phyloP scores from a whole-genome alignment of 2,797 vertebrate genomes.

The Ctenopoma multispine region DNA sequence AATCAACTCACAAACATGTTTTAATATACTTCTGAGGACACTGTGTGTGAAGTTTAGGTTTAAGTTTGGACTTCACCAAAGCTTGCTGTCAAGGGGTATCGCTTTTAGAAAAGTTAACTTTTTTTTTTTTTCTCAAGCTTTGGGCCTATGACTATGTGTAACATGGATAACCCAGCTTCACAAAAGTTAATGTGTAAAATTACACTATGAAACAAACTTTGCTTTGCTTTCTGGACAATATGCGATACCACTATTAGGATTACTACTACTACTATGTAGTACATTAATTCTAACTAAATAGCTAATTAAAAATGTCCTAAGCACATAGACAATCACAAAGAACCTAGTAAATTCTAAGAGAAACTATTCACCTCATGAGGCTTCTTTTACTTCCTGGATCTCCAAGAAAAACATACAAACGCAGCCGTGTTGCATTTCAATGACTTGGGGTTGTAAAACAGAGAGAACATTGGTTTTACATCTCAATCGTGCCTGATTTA shows the following conservation, averaged over 20 bases:
- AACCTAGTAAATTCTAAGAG: slow-evolving; percentile 21
- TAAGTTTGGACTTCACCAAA: too few relatives aligned
- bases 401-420: slow-evolving; percentile 64
- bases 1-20: background rate
- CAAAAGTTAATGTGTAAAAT: too few relatives aligned
- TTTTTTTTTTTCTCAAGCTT: too few relatives aligned
- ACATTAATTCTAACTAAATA: slow-evolving; percentile 12
- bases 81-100: too few relatives aligned
- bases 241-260: too few relatives aligned
- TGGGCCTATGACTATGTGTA: too few relatives aligned
- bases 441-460: slow-evolving; percentile 60
- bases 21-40: background rate
- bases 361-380: slow-evolving; percentile 24
- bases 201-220: too few relatives aligned
- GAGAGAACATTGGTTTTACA: slow-evolving; percentile 69
- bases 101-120: too few relatives aligned
- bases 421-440: slow-evolving; percentile 55
- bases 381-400: slow-evolving; percentile 53
- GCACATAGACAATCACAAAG: slow-evolving; percentile 23
- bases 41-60: background rate
- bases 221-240: too few relatives aligned
- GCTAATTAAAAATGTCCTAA: slow-evolving; percentile 24
- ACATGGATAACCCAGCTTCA: too few relatives aligned
- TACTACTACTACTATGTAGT: background rate
- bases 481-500: slow-evolving; percentile 78